phyloP scores from a whole-genome alignment of 2,888 invertebrate species.

The Drosophila diplacantha region DNA sequence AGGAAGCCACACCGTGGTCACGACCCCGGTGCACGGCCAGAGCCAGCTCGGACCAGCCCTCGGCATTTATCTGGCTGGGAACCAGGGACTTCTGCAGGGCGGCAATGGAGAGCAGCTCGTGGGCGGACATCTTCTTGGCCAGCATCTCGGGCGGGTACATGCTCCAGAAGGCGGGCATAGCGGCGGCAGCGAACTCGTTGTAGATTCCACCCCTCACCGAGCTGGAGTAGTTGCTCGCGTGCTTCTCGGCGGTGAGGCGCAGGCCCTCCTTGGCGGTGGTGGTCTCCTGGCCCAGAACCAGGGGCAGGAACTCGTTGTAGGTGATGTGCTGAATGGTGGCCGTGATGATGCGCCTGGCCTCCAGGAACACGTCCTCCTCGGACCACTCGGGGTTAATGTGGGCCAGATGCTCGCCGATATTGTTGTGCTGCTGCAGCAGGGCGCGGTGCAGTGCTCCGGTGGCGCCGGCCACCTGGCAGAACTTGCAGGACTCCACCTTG shows the following conservation, averaged over 20 bases:
- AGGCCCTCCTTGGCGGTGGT: slow-evolving; percentile 76
- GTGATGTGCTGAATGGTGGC: slow-evolving; percentile 91
- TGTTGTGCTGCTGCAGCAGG: slow-evolving; percentile 87
- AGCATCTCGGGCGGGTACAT: slow-evolving; percentile 86
- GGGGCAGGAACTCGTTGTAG: slow-evolving; percentile 88
- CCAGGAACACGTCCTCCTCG: slow-evolving; percentile 86
- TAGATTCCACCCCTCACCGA: slow-evolving; percentile 87
- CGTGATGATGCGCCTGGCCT: slow-evolving; percentile 85
- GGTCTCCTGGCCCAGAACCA: slow-evolving; percentile 82
- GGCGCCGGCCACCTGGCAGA: slow-evolving; percentile 82
- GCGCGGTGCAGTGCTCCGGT: slow-evolving; percentile 86
- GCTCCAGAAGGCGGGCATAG: slow-evolving; percentile 85
- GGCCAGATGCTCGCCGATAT: slow-evolving; percentile 84
- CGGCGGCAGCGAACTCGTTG: slow-evolving; percentile 87
- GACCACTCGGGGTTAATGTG: slow-evolving; percentile 88
- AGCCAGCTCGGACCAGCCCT: slow-evolving; percentile 79
- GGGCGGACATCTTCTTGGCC: slow-evolving; percentile 81
- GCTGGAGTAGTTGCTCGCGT: slow-evolving; percentile 89
- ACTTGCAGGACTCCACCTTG: slow-evolving; percentile 82
- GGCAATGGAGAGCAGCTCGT: slow-evolving; percentile 82
- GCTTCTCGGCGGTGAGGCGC: slow-evolving; percentile 85
- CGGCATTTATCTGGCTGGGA: slow-evolving; percentile 77
- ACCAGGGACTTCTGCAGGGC: slow-evolving; percentile 79
- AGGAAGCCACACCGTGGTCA: slow-evolving; percentile 89
- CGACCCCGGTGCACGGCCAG: slow-evolving; percentile 82